Evolutionary conservation across 1,140 invertebrate species (phyloP).

Genomic region (Drosophila ercepeae): DNA sequence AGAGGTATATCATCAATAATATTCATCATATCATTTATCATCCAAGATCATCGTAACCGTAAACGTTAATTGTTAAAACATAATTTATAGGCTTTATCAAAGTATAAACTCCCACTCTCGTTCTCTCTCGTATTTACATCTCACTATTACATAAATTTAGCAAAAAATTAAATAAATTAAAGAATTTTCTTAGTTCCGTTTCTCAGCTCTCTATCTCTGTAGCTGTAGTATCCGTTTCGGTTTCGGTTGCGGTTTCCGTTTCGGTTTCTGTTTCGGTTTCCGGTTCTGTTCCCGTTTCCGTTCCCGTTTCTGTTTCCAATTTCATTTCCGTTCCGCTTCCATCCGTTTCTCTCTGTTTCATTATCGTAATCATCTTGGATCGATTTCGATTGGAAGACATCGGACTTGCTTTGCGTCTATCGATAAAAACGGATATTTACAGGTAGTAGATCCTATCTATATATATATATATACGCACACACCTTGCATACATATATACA

Average conservation of each 20-base stretch:
- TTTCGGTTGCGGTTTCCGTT: conserved; percentile 4
- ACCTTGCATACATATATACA: not conserved
- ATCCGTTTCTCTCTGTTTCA: not conserved
- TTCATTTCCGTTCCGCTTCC: conserved; percentile 1
- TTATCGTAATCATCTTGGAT: conserved; percentile 4
- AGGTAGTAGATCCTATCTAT: conserved; percentile 2
- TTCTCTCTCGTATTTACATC: conserved; percentile 20
- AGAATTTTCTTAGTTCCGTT: conserved; percentile 8
- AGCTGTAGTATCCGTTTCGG: not conserved
- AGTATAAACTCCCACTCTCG: conserved; percentile 15
- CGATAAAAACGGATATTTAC: not conserved
- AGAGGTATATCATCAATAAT: conserved; percentile 57
- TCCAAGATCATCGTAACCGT: conserved; percentile 36
- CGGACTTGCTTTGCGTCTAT: not conserved
- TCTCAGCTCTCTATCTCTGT: not conserved
- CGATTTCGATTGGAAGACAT: conserved; percentile 34
- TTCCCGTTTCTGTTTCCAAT: not conserved
- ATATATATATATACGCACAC: not conserved
- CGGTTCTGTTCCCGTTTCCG: not conserved
- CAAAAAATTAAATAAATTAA: conserved; percentile 41
- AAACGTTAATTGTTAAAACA: conserved; percentile 31
- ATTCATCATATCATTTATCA: conserved; percentile 26
- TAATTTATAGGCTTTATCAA: conserved; percentile 45
- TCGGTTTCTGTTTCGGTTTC: not conserved
- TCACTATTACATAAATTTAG: conserved; percentile 36